phyloP scores from a whole-genome alignment of 2,888 invertebrate genomes.

The Pyrrhia umbra region DNA sequence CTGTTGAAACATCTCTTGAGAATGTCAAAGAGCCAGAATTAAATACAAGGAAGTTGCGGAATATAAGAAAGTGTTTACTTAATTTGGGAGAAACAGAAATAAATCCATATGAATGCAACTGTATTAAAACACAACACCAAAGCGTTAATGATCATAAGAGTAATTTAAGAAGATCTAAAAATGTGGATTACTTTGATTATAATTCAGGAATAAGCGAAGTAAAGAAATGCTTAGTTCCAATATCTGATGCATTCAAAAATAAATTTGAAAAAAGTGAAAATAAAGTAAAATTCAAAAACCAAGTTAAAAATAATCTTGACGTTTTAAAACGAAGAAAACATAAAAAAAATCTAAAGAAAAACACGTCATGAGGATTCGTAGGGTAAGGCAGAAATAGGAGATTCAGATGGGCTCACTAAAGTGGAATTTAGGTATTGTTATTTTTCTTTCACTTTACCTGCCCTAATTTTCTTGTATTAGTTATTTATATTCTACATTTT shows the following conservation, averaged over 20 bases:
- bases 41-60: not conserved
- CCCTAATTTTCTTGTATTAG: not conserved
- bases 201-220: not conserved
- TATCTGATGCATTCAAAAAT: constrained; percentile 3
- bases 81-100: not conserved
- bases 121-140: not conserved
- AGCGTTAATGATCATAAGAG: not conserved
- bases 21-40: not conserved
- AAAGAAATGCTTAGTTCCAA: constrained; percentile 6
- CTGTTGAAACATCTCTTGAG: constrained; percentile 12
- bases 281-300: not conserved
- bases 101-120: constrained; percentile 5
- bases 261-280: constrained; percentile 6
- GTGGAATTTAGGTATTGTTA: not conserved
- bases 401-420: not conserved
- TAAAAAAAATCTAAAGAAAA: not conserved
- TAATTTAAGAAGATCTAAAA: constrained; percentile 3
- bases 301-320: constrained; percentile 15
- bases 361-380: not conserved
- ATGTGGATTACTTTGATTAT: not conserved
- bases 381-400: not conserved
- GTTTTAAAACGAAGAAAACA: constrained; percentile 5
- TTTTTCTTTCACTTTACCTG: not conserved
- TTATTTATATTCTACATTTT: not conserved
- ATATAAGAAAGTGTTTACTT: constrained; percentile 17